These are phyloP conservation scores for Epirrhoe alternata DNA, from an alignment of 2,888 invertebrate genomes.

Conservation along the genomic window DNA sequence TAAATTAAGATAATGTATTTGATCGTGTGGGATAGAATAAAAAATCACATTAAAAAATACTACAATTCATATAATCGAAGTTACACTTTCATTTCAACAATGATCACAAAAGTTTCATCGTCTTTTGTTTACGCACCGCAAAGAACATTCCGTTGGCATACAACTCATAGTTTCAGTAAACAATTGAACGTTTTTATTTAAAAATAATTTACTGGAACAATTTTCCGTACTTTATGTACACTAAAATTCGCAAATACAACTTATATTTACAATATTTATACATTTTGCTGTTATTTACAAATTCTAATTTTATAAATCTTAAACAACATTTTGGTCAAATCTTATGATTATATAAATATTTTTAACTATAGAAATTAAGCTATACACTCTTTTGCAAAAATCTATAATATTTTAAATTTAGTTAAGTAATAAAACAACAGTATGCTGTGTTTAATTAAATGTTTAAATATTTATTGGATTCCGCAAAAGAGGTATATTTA, in stretches of 20 bases:
- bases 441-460: conserved; percentile 3
- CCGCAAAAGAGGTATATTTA: conserved; percentile 35
- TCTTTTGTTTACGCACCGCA: conserved; percentile 79
- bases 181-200: conserved; percentile 70
- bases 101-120: conserved; percentile 80
- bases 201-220: conserved; percentile 76
- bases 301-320: conserved; percentile 68
- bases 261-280: conserved; percentile 73
- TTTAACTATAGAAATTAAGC: conserved; percentile 54
- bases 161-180: conserved; percentile 67
- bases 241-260: conserved; percentile 81
- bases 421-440: conserved; percentile 1
- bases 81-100: conserved; percentile 84
- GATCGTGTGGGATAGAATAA: conserved; percentile 48
- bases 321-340: conserved; percentile 82
- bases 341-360: conserved; percentile 72
- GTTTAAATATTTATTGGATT: conserved; percentile 20
- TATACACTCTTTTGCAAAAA: conserved; percentile 53
- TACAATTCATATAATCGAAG: conserved; percentile 85
- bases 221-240: conserved; percentile 72
- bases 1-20: not conserved
- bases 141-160: conserved; percentile 77
- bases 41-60: conserved; percentile 74
- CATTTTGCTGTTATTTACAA: conserved; percentile 62
- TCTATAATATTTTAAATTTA: conserved; percentile 10